Evolutionary conservation across 2,797 vertebrate genomes (phyloP).

Genomic region (Moxostoma hubbsi): DNA sequence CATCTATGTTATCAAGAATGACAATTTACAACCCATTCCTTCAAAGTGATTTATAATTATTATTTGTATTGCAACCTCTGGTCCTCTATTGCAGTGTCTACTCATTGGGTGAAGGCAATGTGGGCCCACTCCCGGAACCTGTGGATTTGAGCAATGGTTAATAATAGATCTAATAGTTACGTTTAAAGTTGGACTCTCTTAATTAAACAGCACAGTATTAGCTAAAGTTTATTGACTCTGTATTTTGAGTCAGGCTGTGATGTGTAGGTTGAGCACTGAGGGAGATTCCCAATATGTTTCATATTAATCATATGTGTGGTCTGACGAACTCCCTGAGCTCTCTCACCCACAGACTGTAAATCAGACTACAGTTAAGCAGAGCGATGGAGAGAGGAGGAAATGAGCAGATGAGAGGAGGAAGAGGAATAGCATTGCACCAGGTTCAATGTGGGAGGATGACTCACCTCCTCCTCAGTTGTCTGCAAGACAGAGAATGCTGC

Average conservation of each 20-base stretch:
- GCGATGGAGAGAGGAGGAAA: constrained; percentile 57
- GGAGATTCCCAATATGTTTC: constrained; percentile 42
- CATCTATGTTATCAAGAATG: background rate
- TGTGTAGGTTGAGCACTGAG: constrained; percentile 34
- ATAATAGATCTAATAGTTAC: background rate
- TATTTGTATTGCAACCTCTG: no score
- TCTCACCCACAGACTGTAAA: constrained; percentile 46
- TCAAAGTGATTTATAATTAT: no score
- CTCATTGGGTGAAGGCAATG: no score
- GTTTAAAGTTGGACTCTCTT: background rate
- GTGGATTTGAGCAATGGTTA: no score
- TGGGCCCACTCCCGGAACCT: no score
- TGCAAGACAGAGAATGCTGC: constrained; percentile 49
- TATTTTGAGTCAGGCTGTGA: constrained; percentile 10
- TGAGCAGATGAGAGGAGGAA: constrained; percentile 61
- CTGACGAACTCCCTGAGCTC: constrained; percentile 33
- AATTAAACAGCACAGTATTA: constrained; percentile 5
- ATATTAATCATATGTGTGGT: constrained; percentile 44
- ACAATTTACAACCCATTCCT: no score
- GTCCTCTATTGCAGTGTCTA: no score
- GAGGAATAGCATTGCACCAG: constrained; percentile 35
- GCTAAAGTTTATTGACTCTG: constrained; percentile 24
- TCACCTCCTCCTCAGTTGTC: constrained; percentile 54
- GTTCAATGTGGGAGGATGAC: constrained; percentile 51
- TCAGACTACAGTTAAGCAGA: constrained; percentile 21